Base-by-base conservation (phyloP, 2,797 vertebrate species). In the Poecilia velifera region DNA sequence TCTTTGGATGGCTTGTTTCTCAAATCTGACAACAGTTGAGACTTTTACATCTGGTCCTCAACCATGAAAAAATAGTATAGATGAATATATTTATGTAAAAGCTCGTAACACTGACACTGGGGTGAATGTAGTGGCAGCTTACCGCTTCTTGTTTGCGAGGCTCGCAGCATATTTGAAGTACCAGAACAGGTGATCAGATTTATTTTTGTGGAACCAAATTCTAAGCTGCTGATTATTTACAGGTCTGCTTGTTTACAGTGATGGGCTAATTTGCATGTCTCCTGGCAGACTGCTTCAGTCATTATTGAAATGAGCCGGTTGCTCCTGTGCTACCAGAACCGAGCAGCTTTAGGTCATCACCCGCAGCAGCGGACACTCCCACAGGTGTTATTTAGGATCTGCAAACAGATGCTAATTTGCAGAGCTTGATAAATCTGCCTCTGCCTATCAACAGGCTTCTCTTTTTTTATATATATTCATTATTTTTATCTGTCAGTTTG, bases 301-400 rank as follows among this genome's bases (percentile, higher is more conserved):
- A 72, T 72, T 72, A 72, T 72, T 72, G 68, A 72, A 72, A 72
- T 46, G 43, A 72, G 68, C 41, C 46, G 39, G 66, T 70, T 70
- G 66, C 39, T n/a, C 66, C 43, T n/a, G 68, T 28, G 68, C 45
- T 72, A 46, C 43, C 45, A 72, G 41, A 72, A 46, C 41, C 28
- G 41, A 46, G 68, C 25, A 72, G 68, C 68, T 72, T 72, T 3
- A 72, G 68, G 68, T 46, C 68, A 72, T 72, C 41, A 46, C 41
- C 68, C n/a, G 16, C 68, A 72, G 41, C 43, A 72, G 68, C 43
- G 43, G 68, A 46, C 68, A 46, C 25, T 72, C 43, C 43, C 68
- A 28, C 68, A 72, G 43, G 43, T 72, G 41, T 46, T 72, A 72
- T 7, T 28, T 46, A 18, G 45, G 68, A 72, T 72, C 46, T 72